Evolutionary conservation across 1,140 invertebrate genomes (phyloP), one percentile per base, ranked within the genome.

Genomic region (Acromyrmex charruanus): DNA sequence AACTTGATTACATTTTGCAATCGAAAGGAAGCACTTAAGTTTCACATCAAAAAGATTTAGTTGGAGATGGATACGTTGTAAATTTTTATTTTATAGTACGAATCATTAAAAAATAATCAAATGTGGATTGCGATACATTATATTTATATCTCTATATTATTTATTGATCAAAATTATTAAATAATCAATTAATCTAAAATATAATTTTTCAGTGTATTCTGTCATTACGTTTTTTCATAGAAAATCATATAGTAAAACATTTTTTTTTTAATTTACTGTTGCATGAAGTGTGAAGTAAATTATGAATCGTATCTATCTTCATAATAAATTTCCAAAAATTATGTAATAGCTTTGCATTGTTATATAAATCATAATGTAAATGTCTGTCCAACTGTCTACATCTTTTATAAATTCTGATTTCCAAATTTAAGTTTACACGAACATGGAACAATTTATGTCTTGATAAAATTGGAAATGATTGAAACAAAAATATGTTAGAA

Each of bases 1-100:
- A 61, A 74, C 39, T 74, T 74, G 68, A 84, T 75, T 35, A 75
- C 21, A 58, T 81, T 58, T 35, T 58, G n/a, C 77, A 80, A 25
- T 25, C 21, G n/a, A 28, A 74, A 61, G 18, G 14, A 82, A 14
- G 16, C 53, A 72, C n/a, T 82, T 82, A 61, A 59, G 14, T 5
- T 72, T 82, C 4, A 0, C 18, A 18, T 58, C 21, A 72, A 82
- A 68, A 63, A 18, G 16, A 10, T 28, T 9, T 58, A 58, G 35
- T 51, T 39, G 14, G 39, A 55, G 16, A 51, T 18, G 63, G 39
- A 53, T 14, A 18, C 39, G 3, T 71, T 7, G 18, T 7, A 44
- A 7, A 18, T 35, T 16, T 44, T 68, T 14, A 53, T 16, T 44
- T 68, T 9, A 53, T 31, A 21, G 14, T 80, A 55, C n/a, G 4